phyloP scores from a whole-genome alignment of 2,888 invertebrate genomes.

The Mythimna vitellina region DNA sequence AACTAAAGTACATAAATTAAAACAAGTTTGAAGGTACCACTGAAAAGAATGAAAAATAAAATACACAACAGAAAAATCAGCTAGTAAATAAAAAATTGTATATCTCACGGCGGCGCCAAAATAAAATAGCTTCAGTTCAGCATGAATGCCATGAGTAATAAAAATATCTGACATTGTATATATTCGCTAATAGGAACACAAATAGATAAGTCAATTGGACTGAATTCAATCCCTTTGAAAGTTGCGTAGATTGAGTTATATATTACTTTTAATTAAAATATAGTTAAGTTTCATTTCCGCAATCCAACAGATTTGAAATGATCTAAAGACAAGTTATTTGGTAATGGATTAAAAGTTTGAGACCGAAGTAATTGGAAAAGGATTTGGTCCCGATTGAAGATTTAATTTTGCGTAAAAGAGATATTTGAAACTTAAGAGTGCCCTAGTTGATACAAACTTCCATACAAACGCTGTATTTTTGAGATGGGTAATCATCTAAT shows the following conservation, averaged over 20 bases:
- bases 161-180: not conserved
- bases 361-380: conserved; percentile 42
- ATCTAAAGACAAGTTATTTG: conserved; percentile 42
- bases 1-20: no score
- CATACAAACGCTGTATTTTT: no score
- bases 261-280: conserved; percentile 26
- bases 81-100: no score
- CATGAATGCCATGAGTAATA: not conserved
- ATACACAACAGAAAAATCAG: no score
- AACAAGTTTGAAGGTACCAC: no score
- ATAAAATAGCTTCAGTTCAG: not conserved
- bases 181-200: not conserved
- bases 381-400: conserved; percentile 36
- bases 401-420: conserved; percentile 24
- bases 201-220: not conserved
- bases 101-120: not conserved
- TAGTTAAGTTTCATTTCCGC: conserved; percentile 12
- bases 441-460: no score
- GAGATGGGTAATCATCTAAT: no score
- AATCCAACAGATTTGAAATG: conserved; percentile 18
- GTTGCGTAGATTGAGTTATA: not conserved
- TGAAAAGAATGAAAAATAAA: no score
- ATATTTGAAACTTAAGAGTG: conserved; percentile 18
- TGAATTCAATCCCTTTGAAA: not conserved
- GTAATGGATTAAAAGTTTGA: conserved; percentile 32